A percentile compares a stretch with the other conserved stretches of the same genome.
Evolutionary conservation across 2,888 invertebrate genomes (phyloP).

Genomic region (Mylabris sibirica): DNA sequence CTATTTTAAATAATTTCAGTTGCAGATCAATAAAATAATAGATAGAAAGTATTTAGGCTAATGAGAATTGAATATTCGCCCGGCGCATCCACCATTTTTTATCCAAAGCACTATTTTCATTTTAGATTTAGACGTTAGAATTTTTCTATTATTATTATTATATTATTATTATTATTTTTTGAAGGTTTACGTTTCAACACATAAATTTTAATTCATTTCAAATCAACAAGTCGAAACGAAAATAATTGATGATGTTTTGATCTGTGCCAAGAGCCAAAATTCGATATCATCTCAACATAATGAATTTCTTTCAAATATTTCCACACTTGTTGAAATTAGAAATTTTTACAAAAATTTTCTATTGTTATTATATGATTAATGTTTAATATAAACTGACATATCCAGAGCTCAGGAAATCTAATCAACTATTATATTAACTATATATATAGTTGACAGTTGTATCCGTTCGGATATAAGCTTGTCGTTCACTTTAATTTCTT

Average conservation of each 20-base stretch:
- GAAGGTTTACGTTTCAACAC: too few species aligned
- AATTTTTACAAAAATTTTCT: neutral
- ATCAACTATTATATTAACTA: neutral
- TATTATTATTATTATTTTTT: neutral
- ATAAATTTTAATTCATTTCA: neutral
- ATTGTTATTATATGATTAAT: neutral
- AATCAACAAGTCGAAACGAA: neutral
- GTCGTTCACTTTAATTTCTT: neutral
- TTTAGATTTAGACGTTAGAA: too few species aligned
- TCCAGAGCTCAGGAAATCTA: neutral
- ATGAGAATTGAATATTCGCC: neutral
- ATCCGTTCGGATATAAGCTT: neutral
- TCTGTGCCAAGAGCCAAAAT: neutral
- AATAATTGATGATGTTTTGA: neutral
- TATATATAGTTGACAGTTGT: neutral
- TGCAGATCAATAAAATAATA: neutral
- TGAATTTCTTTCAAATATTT: neutral
- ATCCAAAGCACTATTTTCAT: too few species aligned
- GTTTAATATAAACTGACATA: neutral
- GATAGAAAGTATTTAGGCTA: neutral
- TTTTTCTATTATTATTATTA: too few species aligned
- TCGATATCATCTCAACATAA: too few species aligned
- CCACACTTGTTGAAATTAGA: neutral
- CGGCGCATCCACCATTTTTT: slow-evolving; percentile 1
- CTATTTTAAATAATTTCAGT: too few species aligned